Evolutionary conservation across 2,113 vertebrate genomes (phyloP).

Genomic region (Mesembrinibis cayennensis): DNA sequence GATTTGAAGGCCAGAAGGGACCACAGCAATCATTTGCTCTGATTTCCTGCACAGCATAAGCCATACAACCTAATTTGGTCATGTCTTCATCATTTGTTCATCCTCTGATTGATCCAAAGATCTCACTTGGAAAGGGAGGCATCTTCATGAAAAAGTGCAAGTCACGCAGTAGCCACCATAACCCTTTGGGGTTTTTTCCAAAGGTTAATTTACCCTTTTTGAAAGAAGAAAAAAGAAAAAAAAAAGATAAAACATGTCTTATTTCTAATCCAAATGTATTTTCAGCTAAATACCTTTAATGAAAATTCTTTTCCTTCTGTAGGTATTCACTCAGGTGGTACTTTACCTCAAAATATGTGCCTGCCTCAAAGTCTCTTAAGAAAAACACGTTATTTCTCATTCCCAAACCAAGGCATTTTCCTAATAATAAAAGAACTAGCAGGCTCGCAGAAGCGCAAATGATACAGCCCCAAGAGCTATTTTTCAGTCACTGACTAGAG

Average conservation of each 20-base stretch:
- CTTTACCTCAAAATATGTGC: neutral
- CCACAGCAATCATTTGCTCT: neutral
- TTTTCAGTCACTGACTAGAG: conserved; percentile 26
- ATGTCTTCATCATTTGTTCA: neutral
- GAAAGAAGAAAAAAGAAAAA: neutral
- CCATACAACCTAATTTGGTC: neutral
- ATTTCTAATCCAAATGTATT: neutral
- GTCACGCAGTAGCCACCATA: neutral
- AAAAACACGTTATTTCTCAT: conserved; percentile 32
- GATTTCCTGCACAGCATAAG: neutral
- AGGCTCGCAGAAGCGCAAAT: neutral
- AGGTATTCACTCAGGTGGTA: neutral
- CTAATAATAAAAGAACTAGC: conserved; percentile 11
- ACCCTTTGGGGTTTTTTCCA: neutral
- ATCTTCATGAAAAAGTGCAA: neutral
- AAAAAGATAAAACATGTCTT: neutral
- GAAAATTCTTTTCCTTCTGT: neutral
- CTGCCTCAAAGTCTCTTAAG: neutral
- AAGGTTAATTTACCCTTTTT: neutral
- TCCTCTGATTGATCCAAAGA: neutral
- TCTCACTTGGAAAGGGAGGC: neutral
- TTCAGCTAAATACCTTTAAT: neutral
- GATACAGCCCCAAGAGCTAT: neutral
- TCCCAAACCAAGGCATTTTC: conserved; percentile 21
- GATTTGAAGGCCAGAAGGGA: neutral